Evolutionary conservation across 2,888 invertebrate species (phyloP), one percentile per base, ranked within the genome.

Genomic region (Philereme transversata): DNA sequence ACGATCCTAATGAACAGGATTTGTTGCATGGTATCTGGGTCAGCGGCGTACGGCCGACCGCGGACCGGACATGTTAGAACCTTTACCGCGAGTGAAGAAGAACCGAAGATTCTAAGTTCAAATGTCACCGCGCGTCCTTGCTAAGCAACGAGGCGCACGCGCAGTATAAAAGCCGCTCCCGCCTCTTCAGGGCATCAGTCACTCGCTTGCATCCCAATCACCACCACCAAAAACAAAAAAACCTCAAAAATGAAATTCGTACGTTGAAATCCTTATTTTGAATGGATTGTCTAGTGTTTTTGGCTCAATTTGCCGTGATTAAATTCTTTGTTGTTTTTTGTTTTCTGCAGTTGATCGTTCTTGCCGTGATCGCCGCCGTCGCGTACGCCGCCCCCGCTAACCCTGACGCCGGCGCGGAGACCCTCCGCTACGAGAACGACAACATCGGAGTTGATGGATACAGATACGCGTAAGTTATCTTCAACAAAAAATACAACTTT

Each of bases 61-160:
- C 62, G 55, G 51, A 75, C 86, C 84, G 86, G 87, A 86, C 86
- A 51, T 59, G 47, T 56, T 81, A 72, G 77, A 81, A 79, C 81
- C 79, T 82, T 81, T 77, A 74, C 75, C 64, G 70, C 77, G 78
- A 55, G 43, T 41, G 67, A 57, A 64, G 69, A 63, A 49, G 60
- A 66, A 71, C 73, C 79, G 80, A 79, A 82, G 87, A 86, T 76
- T 80, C 83, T 86, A 84, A 87, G 89, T 90, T 89, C 87, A 90
- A 90, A 91, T 91, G 91, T 88, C 91, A 87, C 79, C 72, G 72
- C 68, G 76, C 81, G 90, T 88, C 91, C 90, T 89, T 87, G 90
- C 79, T 67, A 55, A 57, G 70, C 68, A 64, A 71, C 70, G 75
- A 72, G 65, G 74, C 72, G 74, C 77, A 65, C 64, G 67, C 73